phyloP scores from a whole-genome alignment of 2,797 vertebrate genomes.

The Peromyscus attwateri region DNA sequence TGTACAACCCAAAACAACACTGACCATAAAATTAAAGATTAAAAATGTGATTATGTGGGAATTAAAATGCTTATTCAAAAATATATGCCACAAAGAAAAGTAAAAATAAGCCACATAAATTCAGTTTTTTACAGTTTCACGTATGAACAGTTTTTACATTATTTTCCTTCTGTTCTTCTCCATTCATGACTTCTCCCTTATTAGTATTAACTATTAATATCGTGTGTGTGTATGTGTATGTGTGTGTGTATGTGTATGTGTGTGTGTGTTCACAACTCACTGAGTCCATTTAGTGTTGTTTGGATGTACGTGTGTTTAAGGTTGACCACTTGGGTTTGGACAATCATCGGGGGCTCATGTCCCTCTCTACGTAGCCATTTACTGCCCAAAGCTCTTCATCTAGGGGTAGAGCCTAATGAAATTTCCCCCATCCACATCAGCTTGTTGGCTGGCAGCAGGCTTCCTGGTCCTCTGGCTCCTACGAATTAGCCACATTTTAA shows the following conservation, averaged over 20 bases:
- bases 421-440: neutral
- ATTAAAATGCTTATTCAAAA: neutral
- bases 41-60: neutral
- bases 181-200: neutral
- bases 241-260: neutral
- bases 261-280: neutral
- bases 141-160: neutral
- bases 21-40: neutral
- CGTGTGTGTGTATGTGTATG: neutral
- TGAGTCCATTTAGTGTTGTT: neutral
- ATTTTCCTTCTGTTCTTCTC: neutral
- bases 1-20: neutral
- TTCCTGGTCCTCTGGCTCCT: neutral
- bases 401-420: neutral
- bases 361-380: neutral
- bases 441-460: neutral
- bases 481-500: conserved; percentile 37
- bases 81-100: neutral
- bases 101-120: neutral
- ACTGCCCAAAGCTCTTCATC: neutral
- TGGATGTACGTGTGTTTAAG: neutral
- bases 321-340: neutral
- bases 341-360: neutral
- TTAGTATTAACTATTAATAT: too few relatives aligned
- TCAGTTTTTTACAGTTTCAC: neutral